phyloP scores from a whole-genome alignment of 2,113 vertebrate species.

The Gasterosteus nipponicus region DNA sequence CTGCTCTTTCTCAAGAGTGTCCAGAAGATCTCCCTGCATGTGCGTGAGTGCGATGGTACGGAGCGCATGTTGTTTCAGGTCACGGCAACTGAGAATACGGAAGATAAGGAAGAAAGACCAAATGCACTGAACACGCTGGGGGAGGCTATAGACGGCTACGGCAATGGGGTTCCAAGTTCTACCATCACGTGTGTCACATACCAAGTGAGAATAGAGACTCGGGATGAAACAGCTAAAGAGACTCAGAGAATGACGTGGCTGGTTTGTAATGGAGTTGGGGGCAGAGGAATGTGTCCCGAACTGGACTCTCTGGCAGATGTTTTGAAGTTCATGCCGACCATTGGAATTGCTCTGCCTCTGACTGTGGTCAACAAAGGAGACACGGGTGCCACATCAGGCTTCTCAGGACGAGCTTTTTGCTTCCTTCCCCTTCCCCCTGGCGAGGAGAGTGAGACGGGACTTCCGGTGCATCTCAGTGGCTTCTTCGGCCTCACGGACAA shows the following conservation, averaged over 20 bases:
- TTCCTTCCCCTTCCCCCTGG: conserved; percentile 96
- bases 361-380: conserved; percentile 74
- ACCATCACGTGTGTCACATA: conserved; percentile 92
- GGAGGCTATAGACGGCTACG: conserved; percentile 89
- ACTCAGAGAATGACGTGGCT: conserved; percentile 91
- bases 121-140: conserved; percentile 88
- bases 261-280: conserved; percentile 94
- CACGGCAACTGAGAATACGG: conserved; percentile 85
- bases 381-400: conserved; percentile 84
- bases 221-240: conserved; percentile 87
- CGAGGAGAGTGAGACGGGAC: conserved; percentile 94
- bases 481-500: conserved; percentile 99
- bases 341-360: conserved; percentile 92
- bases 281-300: conserved; percentile 89
- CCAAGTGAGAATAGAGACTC: conserved; percentile 88
- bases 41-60: conserved; percentile 89
- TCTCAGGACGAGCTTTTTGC: conserved; percentile 95
- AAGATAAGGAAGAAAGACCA: conserved; percentile 86
- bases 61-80: conserved; percentile 93
- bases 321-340: conserved; percentile 92
- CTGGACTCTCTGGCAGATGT: conserved; percentile 94
- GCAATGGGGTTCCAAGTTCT: conserved; percentile 85
- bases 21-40: conserved; percentile 90
- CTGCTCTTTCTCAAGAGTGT: conserved; percentile 96
- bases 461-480: conserved; percentile 96